Conservation (phyloP, 2,888 invertebrate genomes). For the Neocrepidodera transversa region DNA sequence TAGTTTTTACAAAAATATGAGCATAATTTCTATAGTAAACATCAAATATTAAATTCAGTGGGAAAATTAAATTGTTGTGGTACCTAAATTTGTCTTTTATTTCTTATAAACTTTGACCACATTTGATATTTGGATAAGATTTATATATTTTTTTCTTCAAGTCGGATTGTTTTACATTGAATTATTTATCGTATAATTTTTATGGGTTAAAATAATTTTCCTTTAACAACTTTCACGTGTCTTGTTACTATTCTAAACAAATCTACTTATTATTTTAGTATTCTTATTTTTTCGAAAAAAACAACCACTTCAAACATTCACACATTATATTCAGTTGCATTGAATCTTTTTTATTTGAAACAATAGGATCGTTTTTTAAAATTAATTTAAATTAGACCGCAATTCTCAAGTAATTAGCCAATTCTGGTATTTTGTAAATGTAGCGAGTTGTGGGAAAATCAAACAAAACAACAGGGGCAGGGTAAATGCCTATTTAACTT, state of each 20-base stretch:
- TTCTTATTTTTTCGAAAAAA: background rate
- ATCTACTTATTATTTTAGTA: background rate
- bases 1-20: background rate
- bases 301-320: conserved; percentile 6
- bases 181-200: too few species aligned
- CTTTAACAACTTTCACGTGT: background rate
- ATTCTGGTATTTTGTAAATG: conserved; percentile 19
- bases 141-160: too few species aligned
- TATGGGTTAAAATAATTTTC: too few species aligned
- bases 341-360: conserved; percentile 15
- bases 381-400: conserved; percentile 14
- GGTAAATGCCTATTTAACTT: background rate
- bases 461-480: background rate
- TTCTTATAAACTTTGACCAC: too few species aligned
- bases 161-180: too few species aligned
- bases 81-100: too few species aligned
- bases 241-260: background rate
- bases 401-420: conserved; percentile 19
- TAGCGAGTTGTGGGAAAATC: conserved; percentile 12
- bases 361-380: conserved; percentile 18
- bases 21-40: too few species aligned
- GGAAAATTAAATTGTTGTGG: too few species aligned
- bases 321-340: conserved; percentile 8
- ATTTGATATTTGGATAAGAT: too few species aligned
- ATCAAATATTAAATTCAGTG: too few species aligned